phyloP scores from a whole-genome alignment of 2,888 invertebrate species.

The Achlya flavicornis region DNA sequence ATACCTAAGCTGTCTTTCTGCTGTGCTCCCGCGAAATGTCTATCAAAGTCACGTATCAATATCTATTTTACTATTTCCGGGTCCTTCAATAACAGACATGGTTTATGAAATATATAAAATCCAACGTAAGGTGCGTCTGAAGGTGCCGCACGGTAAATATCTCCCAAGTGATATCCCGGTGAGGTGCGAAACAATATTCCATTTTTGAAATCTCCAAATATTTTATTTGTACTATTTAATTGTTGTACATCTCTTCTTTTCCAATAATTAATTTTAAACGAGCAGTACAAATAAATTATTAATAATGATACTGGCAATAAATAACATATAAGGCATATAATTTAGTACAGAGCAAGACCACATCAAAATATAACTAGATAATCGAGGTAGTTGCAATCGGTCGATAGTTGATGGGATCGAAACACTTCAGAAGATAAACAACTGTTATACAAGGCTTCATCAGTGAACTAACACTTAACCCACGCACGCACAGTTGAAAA shows the following conservation, averaged over 20 bases:
- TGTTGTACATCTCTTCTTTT: conserved; percentile 27
- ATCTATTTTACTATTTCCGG: conserved; percentile 40
- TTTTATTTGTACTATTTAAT: conserved; percentile 21
- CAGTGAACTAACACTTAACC: too few species aligned
- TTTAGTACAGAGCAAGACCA: not conserved
- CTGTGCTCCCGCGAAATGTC: conserved; percentile 35
- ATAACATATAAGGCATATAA: not conserved
- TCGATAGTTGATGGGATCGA: too few species aligned
- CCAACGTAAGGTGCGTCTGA: conserved; percentile 31
- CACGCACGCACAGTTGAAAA: too few species aligned
- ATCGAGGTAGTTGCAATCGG: too few species aligned
- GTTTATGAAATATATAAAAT: conserved; percentile 42
- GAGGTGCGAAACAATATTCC: conserved; percentile 37
- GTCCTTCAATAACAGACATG: conserved; percentile 37
- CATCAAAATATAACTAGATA: too few species aligned
- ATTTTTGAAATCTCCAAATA: conserved; percentile 42
- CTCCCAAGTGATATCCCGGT: conserved; percentile 37
- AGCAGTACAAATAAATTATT: conserved; percentile 20
- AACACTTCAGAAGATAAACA: too few species aligned
- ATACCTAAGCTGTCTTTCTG: conserved; percentile 42
- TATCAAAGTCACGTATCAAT: conserved; percentile 33
- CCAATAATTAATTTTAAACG: conserved; percentile 30
- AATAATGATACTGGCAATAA: not conserved
- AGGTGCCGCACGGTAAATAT: conserved; percentile 26
- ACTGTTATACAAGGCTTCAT: too few species aligned